Conservation (phyloP, 2,888 invertebrate genomes). For the Drosophila borealis region DNA sequence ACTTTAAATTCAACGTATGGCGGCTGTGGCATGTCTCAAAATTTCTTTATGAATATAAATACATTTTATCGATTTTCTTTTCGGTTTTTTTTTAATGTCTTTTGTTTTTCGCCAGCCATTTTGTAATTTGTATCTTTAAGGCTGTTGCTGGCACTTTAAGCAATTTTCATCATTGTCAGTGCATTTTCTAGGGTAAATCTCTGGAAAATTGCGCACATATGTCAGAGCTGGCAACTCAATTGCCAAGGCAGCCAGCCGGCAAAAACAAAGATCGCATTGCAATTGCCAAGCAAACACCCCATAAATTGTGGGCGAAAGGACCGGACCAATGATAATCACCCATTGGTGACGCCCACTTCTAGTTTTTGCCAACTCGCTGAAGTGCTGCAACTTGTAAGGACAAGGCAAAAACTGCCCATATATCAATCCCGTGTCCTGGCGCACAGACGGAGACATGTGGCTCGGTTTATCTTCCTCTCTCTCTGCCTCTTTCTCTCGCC, state of each 20-base stretch:
- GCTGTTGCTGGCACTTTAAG: slow-evolving; percentile 47
- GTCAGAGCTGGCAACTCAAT: slow-evolving; percentile 56
- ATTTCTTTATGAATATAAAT: slow-evolving; percentile 78
- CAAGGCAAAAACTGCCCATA: slow-evolving; percentile 62
- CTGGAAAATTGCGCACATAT: slow-evolving; percentile 82
- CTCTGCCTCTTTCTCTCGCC: slow-evolving; percentile 12
- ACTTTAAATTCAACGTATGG: slow-evolving; percentile 76
- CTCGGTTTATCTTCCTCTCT: slow-evolving; percentile 15
- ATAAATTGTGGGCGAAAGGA: slow-evolving; percentile 59
- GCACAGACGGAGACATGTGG: slow-evolving; percentile 46
- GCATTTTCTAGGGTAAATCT: slow-evolving; percentile 68
- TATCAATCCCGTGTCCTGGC: slow-evolving; percentile 62
- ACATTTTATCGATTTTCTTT: slow-evolving; percentile 69
- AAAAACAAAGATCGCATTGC: slow-evolving; percentile 54
- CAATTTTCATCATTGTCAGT: slow-evolving; percentile 41
- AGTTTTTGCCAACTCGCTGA: slow-evolving; percentile 20
- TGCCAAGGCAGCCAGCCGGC: slow-evolving; percentile 17
- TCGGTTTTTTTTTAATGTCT: neutral
- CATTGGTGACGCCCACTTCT: slow-evolving; percentile 52
- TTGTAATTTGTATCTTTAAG: slow-evolving; percentile 46
- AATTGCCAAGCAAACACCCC: slow-evolving; percentile 60
- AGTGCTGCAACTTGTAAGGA: slow-evolving; percentile 33
- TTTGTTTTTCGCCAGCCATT: slow-evolving; percentile 46
- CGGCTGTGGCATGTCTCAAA: slow-evolving; percentile 50
- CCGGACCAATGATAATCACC: slow-evolving; percentile 63